Conservation (phyloP, 1,140 invertebrate species). For the Aphidius gifuensis region DNA sequence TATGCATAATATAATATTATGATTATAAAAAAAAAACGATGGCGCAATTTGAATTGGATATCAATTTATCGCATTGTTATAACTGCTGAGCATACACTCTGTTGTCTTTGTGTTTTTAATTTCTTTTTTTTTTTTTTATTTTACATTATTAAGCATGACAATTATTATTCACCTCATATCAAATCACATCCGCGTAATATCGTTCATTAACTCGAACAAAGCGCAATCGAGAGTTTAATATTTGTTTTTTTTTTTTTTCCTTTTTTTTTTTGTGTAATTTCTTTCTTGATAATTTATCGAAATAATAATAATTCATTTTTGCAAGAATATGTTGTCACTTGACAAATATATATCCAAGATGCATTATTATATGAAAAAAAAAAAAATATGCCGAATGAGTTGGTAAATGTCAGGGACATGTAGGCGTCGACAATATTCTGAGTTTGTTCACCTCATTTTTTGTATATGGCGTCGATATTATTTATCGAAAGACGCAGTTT, state of each 20-base stretch:
- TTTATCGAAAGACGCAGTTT: slow-evolving; percentile 15
- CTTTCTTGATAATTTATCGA: neutral
- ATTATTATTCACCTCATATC: neutral
- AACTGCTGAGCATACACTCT: too few species aligned
- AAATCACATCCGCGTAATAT: slow-evolving; percentile 12
- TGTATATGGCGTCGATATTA: neutral
- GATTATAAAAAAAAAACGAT: too few species aligned
- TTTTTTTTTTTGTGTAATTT: neutral
- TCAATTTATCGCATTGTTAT: too few species aligned
- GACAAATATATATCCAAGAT: neutral
- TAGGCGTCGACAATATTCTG: slow-evolving; percentile 13
- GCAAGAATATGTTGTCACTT: neutral
- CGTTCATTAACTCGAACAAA: slow-evolving; percentile 9
- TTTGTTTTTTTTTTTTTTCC: neutral
- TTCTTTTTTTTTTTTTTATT: slow-evolving; percentile 14
- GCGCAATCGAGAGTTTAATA: neutral
- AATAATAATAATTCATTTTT: neutral
- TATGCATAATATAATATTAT: too few species aligned
- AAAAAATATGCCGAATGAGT: slow-evolving; percentile 6
- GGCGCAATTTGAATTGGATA: too few species aligned
- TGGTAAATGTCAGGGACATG: slow-evolving; percentile 18
- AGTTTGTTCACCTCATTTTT: slow-evolving; percentile 16
- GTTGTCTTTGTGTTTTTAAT: too few species aligned
- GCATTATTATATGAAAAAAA: slow-evolving; percentile 7
- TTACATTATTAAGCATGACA: slow-evolving; percentile 8